Conservation (phyloP, 2,888 invertebrate species). For the Drosophila anomelani region DNA sequence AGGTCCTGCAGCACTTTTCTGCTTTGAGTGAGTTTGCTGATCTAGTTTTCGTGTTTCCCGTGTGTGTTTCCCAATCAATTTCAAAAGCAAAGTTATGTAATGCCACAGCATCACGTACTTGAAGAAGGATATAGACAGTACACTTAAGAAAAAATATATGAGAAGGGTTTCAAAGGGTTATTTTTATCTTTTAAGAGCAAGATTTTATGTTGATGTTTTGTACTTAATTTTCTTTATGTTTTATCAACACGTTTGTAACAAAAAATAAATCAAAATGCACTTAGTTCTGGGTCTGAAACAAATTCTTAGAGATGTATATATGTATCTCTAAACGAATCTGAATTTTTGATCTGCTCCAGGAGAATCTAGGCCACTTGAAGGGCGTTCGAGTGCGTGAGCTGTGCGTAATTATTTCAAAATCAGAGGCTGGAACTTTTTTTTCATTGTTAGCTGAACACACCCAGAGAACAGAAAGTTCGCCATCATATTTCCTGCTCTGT, state of each 20-base stretch:
- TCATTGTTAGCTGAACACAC: slow-evolving; percentile 31
- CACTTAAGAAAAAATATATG: neutral
- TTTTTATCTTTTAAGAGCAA: neutral
- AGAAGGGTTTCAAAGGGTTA: too few species aligned
- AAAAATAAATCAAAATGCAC: too few species aligned
- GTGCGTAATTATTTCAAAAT: slow-evolving; percentile 69
- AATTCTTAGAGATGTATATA: too few species aligned
- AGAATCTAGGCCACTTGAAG: neutral
- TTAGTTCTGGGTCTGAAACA: too few species aligned
- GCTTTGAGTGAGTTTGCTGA: slow-evolving; percentile 56
- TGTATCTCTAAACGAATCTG: too few species aligned
- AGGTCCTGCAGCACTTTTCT: slow-evolving; percentile 30
- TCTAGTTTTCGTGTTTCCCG: slow-evolving; percentile 49
- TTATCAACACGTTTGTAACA: too few species aligned
- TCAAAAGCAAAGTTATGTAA: slow-evolving; percentile 37
- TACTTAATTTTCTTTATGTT: too few species aligned
- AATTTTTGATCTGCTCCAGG: neutral
- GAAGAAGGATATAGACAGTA: neutral
- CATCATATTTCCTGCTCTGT: slow-evolving; percentile 54
- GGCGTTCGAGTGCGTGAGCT: slow-evolving; percentile 40
- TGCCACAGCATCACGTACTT: slow-evolving; percentile 63
- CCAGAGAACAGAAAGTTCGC: slow-evolving; percentile 51
- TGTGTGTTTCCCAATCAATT: slow-evolving; percentile 56
- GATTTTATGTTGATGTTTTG: neutral
- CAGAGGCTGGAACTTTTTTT: slow-evolving; percentile 33